These are phyloP conservation scores for Silvanus unidentatus DNA, from an alignment of 2,888 invertebrate genomes.

Conservation along the genomic window DNA sequence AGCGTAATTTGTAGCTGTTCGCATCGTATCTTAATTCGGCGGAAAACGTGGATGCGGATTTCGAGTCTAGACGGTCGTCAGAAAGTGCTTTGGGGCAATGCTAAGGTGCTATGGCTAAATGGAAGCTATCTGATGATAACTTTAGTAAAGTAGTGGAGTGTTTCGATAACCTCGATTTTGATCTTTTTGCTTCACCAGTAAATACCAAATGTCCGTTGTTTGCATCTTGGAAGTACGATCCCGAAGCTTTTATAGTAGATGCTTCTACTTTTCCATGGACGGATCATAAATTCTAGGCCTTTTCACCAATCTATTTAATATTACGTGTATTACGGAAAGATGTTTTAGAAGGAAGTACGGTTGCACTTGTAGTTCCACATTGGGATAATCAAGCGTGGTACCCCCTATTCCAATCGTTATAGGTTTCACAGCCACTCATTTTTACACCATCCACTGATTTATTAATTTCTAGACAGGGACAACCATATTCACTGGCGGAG, in stretches of 20 bases:
- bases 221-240: constrained; percentile 27
- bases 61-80: too few relatives aligned
- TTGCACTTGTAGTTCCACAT: constrained; percentile 25
- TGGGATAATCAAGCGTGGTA: constrained; percentile 30
- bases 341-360: constrained; percentile 17
- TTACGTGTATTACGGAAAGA: constrained; percentile 28
- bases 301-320: constrained; percentile 20
- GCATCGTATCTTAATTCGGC: too few relatives aligned
- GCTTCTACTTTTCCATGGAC: constrained; percentile 26
- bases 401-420: constrained; percentile 19
- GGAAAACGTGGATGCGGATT: too few relatives aligned
- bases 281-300: constrained; percentile 13
- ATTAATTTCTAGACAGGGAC: too few relatives aligned
- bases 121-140: neutral
- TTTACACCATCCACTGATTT: constrained; percentile 1
- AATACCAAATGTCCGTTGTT: constrained; percentile 25
- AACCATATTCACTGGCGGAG: too few relatives aligned
- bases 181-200: constrained; percentile 4
- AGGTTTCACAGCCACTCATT: neutral
- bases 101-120: too few relatives aligned
- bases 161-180: constrained; percentile 3
- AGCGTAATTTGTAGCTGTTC: too few relatives aligned
- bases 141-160: neutral
- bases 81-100: too few relatives aligned
- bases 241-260: constrained; percentile 23